phyloP scores from a whole-genome alignment of 1,140 invertebrate species.

The Pentalonia nigronervosa region DNA sequence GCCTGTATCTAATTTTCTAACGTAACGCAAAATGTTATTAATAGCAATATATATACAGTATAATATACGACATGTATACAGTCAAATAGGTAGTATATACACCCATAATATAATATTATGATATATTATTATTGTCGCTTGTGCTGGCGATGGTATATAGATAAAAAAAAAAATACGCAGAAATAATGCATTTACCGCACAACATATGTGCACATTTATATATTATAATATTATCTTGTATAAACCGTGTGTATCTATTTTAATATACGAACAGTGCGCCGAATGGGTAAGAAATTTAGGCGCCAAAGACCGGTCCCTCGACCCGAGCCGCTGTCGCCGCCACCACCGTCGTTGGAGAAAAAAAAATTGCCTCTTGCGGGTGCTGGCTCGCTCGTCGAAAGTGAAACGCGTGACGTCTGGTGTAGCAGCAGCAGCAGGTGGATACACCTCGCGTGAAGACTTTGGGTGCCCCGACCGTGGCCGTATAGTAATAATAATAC shows the following conservation, averaged over 20 bases:
- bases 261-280: neutral
- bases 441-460: neutral
- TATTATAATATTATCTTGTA: neutral
- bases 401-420: conserved; percentile 20
- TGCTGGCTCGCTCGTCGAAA: conserved; percentile 7
- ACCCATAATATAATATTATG: too few relatives aligned
- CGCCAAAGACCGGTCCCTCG: conserved; percentile 47
- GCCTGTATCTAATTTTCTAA: neutral
- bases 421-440: neutral
- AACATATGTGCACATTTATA: neutral
- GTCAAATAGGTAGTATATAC: too few relatives aligned
- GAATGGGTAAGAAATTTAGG: conserved; percentile 14
- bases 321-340: neutral
- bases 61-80: neutral
- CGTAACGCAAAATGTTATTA: neutral
- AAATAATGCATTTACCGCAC: neutral
- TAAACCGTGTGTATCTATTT: neutral
- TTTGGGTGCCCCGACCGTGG: neutral
- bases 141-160: neutral
- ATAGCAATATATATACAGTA: neutral
- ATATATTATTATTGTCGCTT: neutral
- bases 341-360: neutral
- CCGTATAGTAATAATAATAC: conserved; percentile 4
- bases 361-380: conserved; percentile 8
- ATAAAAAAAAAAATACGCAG: neutral